Evolutionary conservation across 1,140 invertebrate species (phyloP), one percentile per base, ranked within the genome.

Genomic region (Sweltsa coloradensis): DNA sequence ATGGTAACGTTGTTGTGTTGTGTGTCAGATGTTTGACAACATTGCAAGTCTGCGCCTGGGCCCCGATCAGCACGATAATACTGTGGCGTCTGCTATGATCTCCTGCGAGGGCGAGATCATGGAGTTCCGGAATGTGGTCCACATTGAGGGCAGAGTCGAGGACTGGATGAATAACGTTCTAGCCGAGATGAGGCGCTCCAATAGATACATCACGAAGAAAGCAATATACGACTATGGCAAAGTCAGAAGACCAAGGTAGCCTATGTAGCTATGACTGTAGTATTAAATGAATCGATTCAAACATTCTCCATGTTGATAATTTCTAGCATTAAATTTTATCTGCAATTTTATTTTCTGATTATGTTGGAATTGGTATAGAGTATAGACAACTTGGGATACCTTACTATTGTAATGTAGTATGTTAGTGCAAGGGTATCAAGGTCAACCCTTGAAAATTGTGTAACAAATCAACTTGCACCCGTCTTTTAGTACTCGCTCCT

Each of bases 21-120:
- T n/a, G n/a, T n/a, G n/a, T n/a, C 58, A 78, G 80, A 92, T 94
- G 85, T 94, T 88, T 66, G 87, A 93, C 61, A 92, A 93, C 61
- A 79, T 94, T 11, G 76, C 80, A 55, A 77, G 78, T 37, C 67
- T 93, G 45, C 70, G 74, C 42, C 68, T 91, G 47, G 66, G 65
- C 24, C 65, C 72, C 23, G 78, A 83, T 54, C 73, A 67, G 45
- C 71, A 72, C 3, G 75, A 78, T 43, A 68, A 73, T 31, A 72
- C 71, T 1, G 62, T 81, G 16, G 85, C 80, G 1, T 78, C 71
- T 18, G 89, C 82, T 31, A 81, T 94, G 76, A 78, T 90, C 48
- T 93, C 89, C 0, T 75, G 75, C 51, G 90, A 93, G 68, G 75
- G 75, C 29, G 90, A 95, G 71, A 70, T 83, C 40, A 86, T 94